phyloP scores from a whole-genome alignment of 2,113 vertebrate genomes.

The Microtus montanus region DNA sequence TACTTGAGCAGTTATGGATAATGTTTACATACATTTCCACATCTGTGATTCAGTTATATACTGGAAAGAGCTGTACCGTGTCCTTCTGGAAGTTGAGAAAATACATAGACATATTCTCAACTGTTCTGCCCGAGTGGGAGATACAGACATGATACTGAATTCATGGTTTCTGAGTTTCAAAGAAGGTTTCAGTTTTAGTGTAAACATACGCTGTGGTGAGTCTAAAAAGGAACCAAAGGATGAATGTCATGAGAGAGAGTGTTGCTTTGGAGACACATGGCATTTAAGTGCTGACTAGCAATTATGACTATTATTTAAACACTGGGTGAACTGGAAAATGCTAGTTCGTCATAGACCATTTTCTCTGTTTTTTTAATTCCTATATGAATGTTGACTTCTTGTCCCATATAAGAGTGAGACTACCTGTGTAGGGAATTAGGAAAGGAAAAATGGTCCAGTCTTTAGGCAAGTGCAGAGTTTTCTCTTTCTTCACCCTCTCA shows the following conservation, averaged over 20 bases:
- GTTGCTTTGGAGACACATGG: background rate
- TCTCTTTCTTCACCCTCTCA: background rate
- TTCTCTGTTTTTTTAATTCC: background rate
- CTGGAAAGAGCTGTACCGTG: background rate
- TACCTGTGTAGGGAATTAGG: background rate
- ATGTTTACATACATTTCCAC: background rate
- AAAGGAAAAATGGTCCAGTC: background rate
- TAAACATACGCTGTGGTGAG: background rate
- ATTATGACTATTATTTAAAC: background rate
- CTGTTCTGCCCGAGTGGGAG: background rate
- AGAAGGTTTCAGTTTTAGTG: background rate
- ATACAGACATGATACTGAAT: background rate
- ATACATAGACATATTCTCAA: background rate
- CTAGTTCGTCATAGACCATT: background rate
- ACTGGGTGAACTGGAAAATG: background rate
- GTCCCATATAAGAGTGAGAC: background rate
- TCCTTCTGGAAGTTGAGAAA: background rate
- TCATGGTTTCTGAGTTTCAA: background rate
- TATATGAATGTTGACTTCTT: background rate
- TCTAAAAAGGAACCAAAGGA: background rate
- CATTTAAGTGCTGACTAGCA: background rate
- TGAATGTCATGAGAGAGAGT: background rate
- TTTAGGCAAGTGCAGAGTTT: background rate
- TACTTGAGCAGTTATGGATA: background rate
- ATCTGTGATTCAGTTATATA: background rate